Evolutionary conservation across 2,888 invertebrate species (phyloP).

Genomic region (Yponomeuta malinellus): DNA sequence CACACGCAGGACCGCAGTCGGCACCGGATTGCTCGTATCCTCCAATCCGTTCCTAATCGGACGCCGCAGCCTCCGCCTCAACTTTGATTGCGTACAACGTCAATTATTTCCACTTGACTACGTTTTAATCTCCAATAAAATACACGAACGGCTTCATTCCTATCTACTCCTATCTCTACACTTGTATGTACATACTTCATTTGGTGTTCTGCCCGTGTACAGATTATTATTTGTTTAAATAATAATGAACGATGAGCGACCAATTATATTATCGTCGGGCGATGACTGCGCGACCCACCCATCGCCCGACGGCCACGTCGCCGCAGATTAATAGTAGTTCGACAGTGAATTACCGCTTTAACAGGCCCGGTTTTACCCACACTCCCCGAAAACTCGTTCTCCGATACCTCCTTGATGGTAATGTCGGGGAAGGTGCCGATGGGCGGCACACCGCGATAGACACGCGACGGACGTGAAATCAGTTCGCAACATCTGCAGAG

Average conservation of each 20-base stretch:
- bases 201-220: background rate
- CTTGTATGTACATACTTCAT: background rate
- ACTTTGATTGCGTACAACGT: background rate
- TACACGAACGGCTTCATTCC: background rate
- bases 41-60: background rate
- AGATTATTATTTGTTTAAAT: background rate
- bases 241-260: background rate
- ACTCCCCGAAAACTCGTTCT: background rate
- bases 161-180: background rate
- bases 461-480: slow-evolving; percentile 6
- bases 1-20: background rate
- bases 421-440: background rate
- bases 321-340: background rate
- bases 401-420: background rate
- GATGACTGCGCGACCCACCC: background rate
- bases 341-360: background rate
- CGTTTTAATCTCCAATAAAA: background rate
- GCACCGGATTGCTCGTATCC: background rate
- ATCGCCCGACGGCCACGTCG: background rate
- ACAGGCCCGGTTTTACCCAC: background rate
- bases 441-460: background rate
- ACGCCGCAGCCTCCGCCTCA: background rate
- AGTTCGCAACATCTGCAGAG: slow-evolving; percentile 8
- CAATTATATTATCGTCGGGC: background rate
- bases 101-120: background rate